phyloP scores from a whole-genome alignment of 2,888 invertebrate genomes.

The Parapristionchus giblindavisi region DNA sequence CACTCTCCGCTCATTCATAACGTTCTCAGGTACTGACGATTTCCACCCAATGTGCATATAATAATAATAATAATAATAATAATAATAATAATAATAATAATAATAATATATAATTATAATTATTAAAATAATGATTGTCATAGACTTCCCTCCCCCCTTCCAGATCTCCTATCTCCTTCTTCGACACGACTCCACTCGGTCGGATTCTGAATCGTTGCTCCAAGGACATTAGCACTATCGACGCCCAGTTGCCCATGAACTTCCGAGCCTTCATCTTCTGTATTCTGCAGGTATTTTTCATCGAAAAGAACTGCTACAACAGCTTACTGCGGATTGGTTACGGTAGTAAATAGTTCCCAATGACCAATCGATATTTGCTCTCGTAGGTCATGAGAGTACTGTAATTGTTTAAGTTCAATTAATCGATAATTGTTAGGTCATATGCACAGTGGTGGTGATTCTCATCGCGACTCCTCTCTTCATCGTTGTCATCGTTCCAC shows the following conservation, averaged over 20 bases:
- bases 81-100: no score
- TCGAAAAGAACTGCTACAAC: no score
- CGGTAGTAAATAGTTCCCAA: no score
- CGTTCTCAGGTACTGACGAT: slow-evolving; percentile 37
- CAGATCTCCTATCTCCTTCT: slow-evolving; percentile 70
- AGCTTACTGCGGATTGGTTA: no score
- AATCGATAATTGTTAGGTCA: slow-evolving; percentile 41
- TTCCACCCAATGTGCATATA: background rate
- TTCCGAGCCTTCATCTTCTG: slow-evolving; percentile 63
- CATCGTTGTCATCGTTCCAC: slow-evolving; percentile 57
- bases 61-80: slow-evolving; percentile 1
- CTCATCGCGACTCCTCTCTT: slow-evolving; percentile 64
- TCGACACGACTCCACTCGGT: slow-evolving; percentile 71
- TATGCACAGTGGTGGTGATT: slow-evolving; percentile 60
- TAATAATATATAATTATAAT: no score
- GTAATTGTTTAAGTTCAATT: no score
- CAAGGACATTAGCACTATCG: slow-evolving; percentile 65
- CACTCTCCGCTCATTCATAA: slow-evolving; percentile 54
- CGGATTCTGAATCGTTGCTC: slow-evolving; percentile 71
- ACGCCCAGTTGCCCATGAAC: slow-evolving; percentile 58
- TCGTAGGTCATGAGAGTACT: no score
- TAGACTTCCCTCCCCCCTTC: no score
- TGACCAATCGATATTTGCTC: no score
- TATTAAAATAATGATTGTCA: no score
- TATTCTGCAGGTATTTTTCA: no score